A percentile compares a stretch with the other conserved stretches of the same genome.
Conservation (phyloP, 2,797 vertebrate species). For the Sebastes umbrosus region DNA sequence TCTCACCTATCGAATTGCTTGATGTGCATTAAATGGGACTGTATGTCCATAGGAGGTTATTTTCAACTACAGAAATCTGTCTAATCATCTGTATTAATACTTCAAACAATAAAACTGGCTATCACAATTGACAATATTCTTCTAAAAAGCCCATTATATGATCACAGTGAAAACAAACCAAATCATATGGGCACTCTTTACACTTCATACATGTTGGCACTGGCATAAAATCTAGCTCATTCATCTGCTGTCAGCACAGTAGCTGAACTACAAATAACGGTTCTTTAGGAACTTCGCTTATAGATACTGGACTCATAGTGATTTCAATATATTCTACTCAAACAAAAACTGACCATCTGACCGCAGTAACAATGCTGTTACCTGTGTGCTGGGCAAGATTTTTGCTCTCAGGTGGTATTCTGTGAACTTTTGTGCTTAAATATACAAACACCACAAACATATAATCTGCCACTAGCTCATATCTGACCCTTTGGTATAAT, state of each 20-base stretch:
- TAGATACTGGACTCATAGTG: not conserved
- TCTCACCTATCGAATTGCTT: not conserved
- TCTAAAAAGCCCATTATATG: constrained; percentile 8
- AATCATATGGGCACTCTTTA: constrained; percentile 17
- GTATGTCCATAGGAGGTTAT: not conserved
- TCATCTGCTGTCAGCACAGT: not conserved
- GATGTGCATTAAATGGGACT: not conserved
- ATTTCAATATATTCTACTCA: constrained; percentile 1
- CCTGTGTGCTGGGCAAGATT: not conserved
- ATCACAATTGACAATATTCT: not conserved
- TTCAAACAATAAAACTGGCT: not conserved
- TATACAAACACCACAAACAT: not conserved
- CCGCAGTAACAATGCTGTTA: constrained; percentile 5
- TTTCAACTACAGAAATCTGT: not conserved
- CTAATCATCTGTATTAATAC: not conserved
- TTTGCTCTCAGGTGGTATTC: not conserved
- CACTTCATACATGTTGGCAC: constrained; percentile 39
- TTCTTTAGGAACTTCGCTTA: not conserved
- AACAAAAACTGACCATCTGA: constrained; percentile 2
- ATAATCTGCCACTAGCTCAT: constrained; percentile 13
- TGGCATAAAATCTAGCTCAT: constrained; percentile 6
- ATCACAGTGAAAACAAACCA: constrained; percentile 23
- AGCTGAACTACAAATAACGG: constrained; percentile 7
- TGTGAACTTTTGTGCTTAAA: constrained; percentile 15
- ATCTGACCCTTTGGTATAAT: constrained; percentile 58